Base-by-base conservation (phyloP, 2,888 invertebrate genomes). In the Trichopria drosophilae region DNA sequence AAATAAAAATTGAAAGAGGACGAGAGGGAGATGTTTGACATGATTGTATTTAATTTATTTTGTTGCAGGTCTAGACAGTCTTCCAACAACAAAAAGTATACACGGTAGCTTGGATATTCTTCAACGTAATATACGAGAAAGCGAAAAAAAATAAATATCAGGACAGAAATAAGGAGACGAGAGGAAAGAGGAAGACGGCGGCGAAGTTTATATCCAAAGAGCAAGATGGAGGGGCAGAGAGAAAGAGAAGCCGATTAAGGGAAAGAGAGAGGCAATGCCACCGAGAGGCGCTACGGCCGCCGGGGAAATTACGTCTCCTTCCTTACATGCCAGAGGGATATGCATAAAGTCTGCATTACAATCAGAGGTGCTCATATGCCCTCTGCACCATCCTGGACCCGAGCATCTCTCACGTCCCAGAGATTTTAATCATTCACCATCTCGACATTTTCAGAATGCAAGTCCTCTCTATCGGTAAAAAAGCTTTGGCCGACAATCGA, bases 251-350 rank as follows among this genome's bases (percentile, higher is more conserved):
- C 22, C 28, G 47, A 44, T 29, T 9, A 45, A 28, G 53, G 48
- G 48, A 19, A 47, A 23, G 53, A 40, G 53, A 34, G 36, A 68
- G 68, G 71, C 69, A 72, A 73, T 72, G 71, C 71, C 68, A 72
- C 68, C 64, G 66, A 68, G 68, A 69, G 63, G 63, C 68, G 60
- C 66, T 64, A 68, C 64, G 71, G 71, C 71, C 74, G 75, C 74
- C 75, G 70, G 73, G 74, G 75, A 75, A 75, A 75, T 75, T 74
- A 74, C 69, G 66, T 65, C 67, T 71, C 62, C 70, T 71, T 69
- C 67, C 68, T 70, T 69, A 67, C 67, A 69, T 51, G 43, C 42
- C 12, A 22, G 49, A 65, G 65, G 69, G 66, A 72, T 72, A 75
- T 72, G 73, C 71, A 73, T 72, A 72, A 72, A 72, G 72, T 73